Conservation (phyloP, 2,113 vertebrate species). For the Tretioscincus oriximinensis region DNA sequence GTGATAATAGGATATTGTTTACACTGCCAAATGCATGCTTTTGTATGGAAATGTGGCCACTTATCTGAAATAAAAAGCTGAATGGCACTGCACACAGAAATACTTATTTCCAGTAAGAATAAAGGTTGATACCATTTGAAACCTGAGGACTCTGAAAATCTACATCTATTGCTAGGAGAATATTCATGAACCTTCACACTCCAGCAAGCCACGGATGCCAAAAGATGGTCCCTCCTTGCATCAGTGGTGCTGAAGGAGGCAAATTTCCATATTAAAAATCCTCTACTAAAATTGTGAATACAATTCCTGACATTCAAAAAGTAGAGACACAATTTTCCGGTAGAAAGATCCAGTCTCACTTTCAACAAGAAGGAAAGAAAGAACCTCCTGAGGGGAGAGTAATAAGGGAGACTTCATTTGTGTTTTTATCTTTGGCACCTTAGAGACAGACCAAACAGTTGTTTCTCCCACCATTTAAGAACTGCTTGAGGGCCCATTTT, state of each 20-base stretch:
- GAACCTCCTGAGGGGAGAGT: neutral
- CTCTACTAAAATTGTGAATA: slow-evolving; percentile 30
- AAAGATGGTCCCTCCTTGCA: slow-evolving; percentile 33
- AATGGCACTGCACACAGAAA: slow-evolving; percentile 21
- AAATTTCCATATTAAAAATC: slow-evolving; percentile 37
- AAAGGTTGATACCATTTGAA: slow-evolving; percentile 37
- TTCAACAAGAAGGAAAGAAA: neutral
- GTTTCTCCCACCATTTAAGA: neutral
- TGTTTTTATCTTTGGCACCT: slow-evolving; percentile 2
- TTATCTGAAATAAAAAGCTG: slow-evolving; percentile 39
- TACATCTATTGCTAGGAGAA: slow-evolving; percentile 26
- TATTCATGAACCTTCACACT: slow-evolving; percentile 42
- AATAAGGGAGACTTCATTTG: slow-evolving; percentile 14
- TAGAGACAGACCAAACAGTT: neutral
- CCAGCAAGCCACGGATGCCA: slow-evolving; percentile 41
- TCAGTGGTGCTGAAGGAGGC: slow-evolving; percentile 41
- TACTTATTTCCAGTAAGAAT: slow-evolving; percentile 35
- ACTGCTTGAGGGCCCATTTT: slow-evolving; percentile 22
- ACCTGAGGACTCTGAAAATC: slow-evolving; percentile 33
- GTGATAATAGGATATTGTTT: neutral
- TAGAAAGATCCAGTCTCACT: slow-evolving; percentile 30
- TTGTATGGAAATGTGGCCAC: slow-evolving; percentile 9
- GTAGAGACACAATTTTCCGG: slow-evolving; percentile 53
- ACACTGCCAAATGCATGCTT: neutral
- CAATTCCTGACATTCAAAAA: slow-evolving; percentile 51